Conservation (phyloP, 1,140 invertebrate species). For the Drosophila subobscura region DNA sequence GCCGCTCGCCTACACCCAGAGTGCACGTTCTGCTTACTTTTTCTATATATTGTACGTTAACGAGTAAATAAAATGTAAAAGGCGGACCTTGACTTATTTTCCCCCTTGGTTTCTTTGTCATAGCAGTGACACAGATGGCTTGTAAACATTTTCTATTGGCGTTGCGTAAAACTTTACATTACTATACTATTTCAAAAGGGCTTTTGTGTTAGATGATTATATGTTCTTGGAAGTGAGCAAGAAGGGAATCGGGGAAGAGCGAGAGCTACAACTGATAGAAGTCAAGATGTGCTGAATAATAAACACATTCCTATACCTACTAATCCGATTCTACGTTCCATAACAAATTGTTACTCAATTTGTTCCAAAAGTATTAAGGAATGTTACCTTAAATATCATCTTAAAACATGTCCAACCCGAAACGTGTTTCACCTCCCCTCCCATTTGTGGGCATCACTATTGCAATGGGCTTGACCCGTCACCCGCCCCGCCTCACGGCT, state of each 20-base stretch:
- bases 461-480: conserved; percentile 28
- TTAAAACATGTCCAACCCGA: neutral
- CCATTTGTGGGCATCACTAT: neutral
- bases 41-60: conserved; percentile 7
- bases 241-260: too few relatives aligned
- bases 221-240: too few relatives aligned
- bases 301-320: too few relatives aligned
- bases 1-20: neutral
- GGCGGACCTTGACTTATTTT: conserved; percentile 62
- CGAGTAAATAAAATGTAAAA: conserved; percentile 6
- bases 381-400: too few relatives aligned
- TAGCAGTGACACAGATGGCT: neutral
- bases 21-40: conserved; percentile 44
- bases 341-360: too few relatives aligned
- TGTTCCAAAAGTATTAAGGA: too few relatives aligned
- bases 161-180: conserved; percentile 5
- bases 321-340: too few relatives aligned
- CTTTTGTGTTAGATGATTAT: neutral
- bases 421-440: conserved; percentile 17
- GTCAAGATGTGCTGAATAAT: too few relatives aligned
- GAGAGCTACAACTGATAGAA: too few relatives aligned
- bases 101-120: conserved; percentile 20
- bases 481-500: conserved; percentile 17
- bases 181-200: neutral
- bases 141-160: conserved; percentile 1